These are phyloP conservation scores for Diabrotica undecimpunctata DNA, from an alignment of 1,140 invertebrate genomes.

Conservation along the genomic window DNA sequence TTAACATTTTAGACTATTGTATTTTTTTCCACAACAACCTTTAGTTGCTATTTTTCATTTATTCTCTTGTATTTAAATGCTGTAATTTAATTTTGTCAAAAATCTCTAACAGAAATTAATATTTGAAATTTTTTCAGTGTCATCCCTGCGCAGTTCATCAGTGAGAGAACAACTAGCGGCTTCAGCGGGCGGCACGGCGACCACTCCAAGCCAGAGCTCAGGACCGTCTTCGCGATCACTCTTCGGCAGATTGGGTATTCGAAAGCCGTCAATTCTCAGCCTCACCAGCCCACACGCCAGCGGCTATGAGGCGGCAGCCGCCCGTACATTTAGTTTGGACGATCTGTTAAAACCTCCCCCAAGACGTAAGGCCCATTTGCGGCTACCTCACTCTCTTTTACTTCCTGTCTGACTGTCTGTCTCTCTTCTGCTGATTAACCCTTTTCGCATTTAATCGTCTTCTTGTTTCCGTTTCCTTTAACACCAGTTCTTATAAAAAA, in stretches of 20 bases:
- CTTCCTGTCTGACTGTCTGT: too few species aligned
- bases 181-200: constrained; percentile 39
- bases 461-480: too few species aligned
- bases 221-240: constrained; percentile 56
- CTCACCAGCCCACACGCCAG: constrained; percentile 59
- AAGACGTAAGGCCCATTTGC: constrained; percentile 60
- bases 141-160: constrained; percentile 44
- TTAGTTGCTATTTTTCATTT: too few species aligned
- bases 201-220: constrained; percentile 44
- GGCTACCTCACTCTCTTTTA: constrained; percentile 8
- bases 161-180: constrained; percentile 48
- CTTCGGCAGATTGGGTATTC: constrained; percentile 71
- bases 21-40: too few species aligned
- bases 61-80: too few species aligned
- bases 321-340: constrained; percentile 75
- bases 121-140: constrained; percentile 27
- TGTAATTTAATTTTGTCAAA: too few species aligned
- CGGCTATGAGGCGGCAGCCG: constrained; percentile 50
- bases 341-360: constrained; percentile 72
- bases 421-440: too few species aligned
- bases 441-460: too few species aligned
- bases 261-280: constrained; percentile 74
- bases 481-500: too few species aligned
- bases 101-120: too few species aligned
- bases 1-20: too few species aligned